Evolutionary conservation across 2,797 vertebrate genomes (phyloP), one percentile per base, ranked within the genome.

Genomic region (Chelmon rostratus): DNA sequence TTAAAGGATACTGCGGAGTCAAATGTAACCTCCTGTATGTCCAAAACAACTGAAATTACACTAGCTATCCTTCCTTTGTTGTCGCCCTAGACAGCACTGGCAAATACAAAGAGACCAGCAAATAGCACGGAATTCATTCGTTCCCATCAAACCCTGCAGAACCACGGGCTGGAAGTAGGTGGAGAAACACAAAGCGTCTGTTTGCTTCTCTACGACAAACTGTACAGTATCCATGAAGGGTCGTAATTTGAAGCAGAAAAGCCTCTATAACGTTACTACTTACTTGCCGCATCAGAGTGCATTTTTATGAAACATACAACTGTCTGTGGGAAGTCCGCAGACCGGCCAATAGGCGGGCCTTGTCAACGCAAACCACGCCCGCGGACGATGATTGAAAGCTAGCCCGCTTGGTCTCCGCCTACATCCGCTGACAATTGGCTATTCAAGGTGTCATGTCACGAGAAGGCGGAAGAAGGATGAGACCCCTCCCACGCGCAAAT

Each of bases 201-300:
- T 52, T 33, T 46, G 64, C 73, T 52, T 40, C 33, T 76, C 50
- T 59, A 6, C 69, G 38, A 28, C 50, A 44, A 19, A 47, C 53
- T 65, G 49, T 10, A 58, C 25, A 56, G 67, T 33, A 8, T 38
- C 62, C 12, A 2, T 23, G 12, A 59, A 31, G 63, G 12, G 28
- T 74, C 62, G 1, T 11, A n/a, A 50, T 57, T 78, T 19, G 53
- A 73, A 46, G 68, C 53, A 40, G 44, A 90, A 90, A 89, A 92
- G 35, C 79, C 67, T 79, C 81, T 76, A 83, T 80, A 90, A 75
- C 75, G 86, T 80, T 91, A 74, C 85, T 96, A 99, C 98, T 98
- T 97, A 99, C 98, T 98, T 98, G 98, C 97, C 96, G 98, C 96
- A 99, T 99, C 97, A 96, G 98, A 99, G 98, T 99, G 98, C 98